phyloP scores from a whole-genome alignment of 2,797 vertebrate species.

The Muraenolepis orangiensis region DNA sequence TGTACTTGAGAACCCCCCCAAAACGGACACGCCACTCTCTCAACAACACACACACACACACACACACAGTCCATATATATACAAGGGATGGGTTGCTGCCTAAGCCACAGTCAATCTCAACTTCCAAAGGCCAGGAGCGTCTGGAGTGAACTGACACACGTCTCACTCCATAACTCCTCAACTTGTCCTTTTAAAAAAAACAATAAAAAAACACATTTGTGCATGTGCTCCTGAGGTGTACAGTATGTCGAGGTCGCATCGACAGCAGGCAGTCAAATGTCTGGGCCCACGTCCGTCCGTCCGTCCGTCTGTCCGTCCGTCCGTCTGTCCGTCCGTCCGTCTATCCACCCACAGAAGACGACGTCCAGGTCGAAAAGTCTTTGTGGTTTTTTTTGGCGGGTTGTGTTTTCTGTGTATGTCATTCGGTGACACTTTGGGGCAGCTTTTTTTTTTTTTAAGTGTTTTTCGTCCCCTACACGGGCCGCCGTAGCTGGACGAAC shows the following conservation, averaged over 20 bases:
- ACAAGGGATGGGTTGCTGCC: conserved; percentile 47
- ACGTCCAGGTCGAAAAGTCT: conserved; percentile 15
- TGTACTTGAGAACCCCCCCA: conserved; percentile 60
- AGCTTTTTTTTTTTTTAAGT: conserved; percentile 35
- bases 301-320: no score
- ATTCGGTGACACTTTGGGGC: conserved; percentile 36
- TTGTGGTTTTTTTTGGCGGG: conserved; percentile 23
- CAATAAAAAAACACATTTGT: conserved; percentile 23
- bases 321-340: no score
- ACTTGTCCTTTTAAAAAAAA: conserved; percentile 15
- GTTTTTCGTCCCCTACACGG: conserved; percentile 14
- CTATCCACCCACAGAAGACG: conserved; percentile 38
- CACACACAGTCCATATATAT: conserved; percentile 33
- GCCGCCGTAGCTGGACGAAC: conserved; percentile 12
- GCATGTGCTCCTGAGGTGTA: conserved; percentile 16
- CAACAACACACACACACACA: conserved; percentile 23
- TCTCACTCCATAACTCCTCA: conserved; percentile 26
- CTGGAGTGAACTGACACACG: conserved; percentile 2
- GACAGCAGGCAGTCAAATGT: conserved; percentile 15
- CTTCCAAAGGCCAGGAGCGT: conserved; percentile 35
- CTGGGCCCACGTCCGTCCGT: conserved; percentile 31
- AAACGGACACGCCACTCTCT: conserved; percentile 15
- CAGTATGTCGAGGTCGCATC: conserved; percentile 15
- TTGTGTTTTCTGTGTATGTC: neutral
- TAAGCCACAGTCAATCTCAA: conserved; percentile 47